phyloP scores from a whole-genome alignment of 2,888 invertebrate species.

The Iphiclides podalirius region DNA sequence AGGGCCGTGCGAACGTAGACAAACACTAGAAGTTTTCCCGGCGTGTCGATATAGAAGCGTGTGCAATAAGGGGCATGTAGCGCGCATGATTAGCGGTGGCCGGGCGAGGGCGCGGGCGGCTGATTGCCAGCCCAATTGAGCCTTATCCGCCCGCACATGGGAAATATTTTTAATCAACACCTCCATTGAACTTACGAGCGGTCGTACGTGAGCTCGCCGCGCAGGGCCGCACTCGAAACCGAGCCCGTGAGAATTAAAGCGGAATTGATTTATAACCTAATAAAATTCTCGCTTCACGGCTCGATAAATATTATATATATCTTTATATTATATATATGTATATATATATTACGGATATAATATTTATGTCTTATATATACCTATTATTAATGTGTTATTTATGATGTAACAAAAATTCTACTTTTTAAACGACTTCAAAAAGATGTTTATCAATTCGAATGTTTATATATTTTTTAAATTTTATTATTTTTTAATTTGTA shows the following conservation, averaged over 20 bases:
- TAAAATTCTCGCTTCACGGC: not conserved
- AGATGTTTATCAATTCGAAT: no score
- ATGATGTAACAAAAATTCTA: no score
- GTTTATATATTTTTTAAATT: no score
- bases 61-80: constrained; percentile 48
- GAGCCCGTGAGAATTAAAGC: not conserved
- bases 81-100: constrained; percentile 72
- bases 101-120: constrained; percentile 53
- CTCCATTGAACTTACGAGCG: constrained; percentile 81
- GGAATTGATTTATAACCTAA: constrained; percentile 2
- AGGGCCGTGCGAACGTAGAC: not conserved
- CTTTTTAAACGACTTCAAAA: no score
- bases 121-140: constrained; percentile 80
- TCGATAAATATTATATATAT: no score
- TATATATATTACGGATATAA: no score
- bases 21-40: constrained; percentile 13
- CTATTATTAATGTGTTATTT: no score
- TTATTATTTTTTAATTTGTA: no score
- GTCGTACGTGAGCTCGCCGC: constrained; percentile 73
- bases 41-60: constrained; percentile 27
- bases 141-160: constrained; percentile 80
- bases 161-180: constrained; percentile 82
- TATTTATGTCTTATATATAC: no score
- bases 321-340: no score
- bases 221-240: constrained; percentile 62